Evolutionary conservation across 2,888 invertebrate genomes (phyloP).

Genomic region (Zaprionus obscuricornis): DNA sequence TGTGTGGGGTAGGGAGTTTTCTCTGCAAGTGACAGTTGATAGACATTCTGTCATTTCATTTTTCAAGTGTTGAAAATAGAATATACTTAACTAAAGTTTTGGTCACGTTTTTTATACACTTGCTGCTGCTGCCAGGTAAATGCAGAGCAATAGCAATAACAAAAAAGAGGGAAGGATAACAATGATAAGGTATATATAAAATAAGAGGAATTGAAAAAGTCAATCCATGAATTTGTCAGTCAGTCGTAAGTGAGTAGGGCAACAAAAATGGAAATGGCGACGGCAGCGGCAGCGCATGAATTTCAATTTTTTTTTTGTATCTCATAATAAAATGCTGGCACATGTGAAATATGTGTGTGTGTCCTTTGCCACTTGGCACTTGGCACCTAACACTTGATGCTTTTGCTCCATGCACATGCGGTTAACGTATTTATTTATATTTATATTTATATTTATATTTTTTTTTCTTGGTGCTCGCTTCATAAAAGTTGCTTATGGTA

Average conservation of each 20-base stretch:
- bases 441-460: too few species aligned
- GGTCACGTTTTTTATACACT: slow-evolving; percentile 27
- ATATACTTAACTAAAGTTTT: slow-evolving; percentile 32
- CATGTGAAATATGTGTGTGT: slow-evolving; percentile 46
- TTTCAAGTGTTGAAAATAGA: slow-evolving; percentile 42
- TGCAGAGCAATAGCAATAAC: neutral
- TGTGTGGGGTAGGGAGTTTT: slow-evolving; percentile 34
- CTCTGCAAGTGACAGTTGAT: slow-evolving; percentile 44
- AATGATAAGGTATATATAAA: too few species aligned
- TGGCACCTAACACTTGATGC: too few species aligned
- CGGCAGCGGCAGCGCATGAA: slow-evolving; percentile 51
- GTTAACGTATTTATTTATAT: slow-evolving; percentile 11
- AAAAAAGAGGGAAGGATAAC: slow-evolving; percentile 1
- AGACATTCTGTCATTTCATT: slow-evolving; percentile 52
- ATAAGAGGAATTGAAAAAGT: too few species aligned
- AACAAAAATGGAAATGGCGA: too few species aligned
- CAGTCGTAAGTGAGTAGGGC: slow-evolving; percentile 46
- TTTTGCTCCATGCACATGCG: neutral
- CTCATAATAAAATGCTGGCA: slow-evolving; percentile 45
- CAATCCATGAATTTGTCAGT: slow-evolving; percentile 50
- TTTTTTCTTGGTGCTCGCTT: slow-evolving; percentile 28
- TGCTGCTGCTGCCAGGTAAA: slow-evolving; percentile 17
- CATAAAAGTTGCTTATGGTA: slow-evolving; percentile 64
- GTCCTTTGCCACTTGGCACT: slow-evolving; percentile 9
- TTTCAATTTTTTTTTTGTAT: slow-evolving; percentile 59